Percentiles rank a stretch among this genome's conserved stretches.
phyloP scores from a whole-genome alignment of 2,113 vertebrate genomes.

The Catharus bicknelli region DNA sequence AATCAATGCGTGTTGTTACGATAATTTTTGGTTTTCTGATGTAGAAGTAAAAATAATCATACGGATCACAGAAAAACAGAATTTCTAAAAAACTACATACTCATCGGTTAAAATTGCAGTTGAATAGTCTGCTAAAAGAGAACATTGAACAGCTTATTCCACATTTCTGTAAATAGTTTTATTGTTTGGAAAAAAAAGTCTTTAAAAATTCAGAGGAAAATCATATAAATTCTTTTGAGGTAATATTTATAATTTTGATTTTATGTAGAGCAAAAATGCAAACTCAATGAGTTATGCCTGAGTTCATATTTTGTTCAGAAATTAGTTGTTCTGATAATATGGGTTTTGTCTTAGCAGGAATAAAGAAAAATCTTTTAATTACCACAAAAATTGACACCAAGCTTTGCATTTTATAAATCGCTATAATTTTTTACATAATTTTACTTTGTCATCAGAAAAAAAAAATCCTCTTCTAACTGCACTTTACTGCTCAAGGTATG shows the following conservation, averaged over 20 bases:
- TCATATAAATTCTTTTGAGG: fast-evolving
- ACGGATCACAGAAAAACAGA: neutral
- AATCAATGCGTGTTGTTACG: neutral
- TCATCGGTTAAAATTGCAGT: neutral
- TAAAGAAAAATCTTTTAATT: neutral
- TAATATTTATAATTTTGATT: neutral
- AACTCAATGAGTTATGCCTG: neutral
- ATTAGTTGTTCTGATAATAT: neutral
- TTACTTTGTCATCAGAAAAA: neutral
- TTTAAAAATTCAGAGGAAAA: neutral
- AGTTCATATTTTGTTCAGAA: neutral
- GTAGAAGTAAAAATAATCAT: neutral
- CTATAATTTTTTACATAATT: neutral
- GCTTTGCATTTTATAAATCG: neutral
- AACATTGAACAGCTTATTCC: neutral
- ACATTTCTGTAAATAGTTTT: neutral
- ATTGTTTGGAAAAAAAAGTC: neutral
- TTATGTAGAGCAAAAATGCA: neutral
- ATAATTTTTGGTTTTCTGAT: neutral
- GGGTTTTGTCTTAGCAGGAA: neutral
- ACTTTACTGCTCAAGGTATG: neutral
- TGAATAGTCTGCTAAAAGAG: neutral
- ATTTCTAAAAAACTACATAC: neutral
- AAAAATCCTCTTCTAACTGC: neutral
- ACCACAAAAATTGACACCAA: neutral